A percentile compares a stretch with the other conserved stretches of the same genome.
Evolutionary conservation across 2,113 vertebrate genomes (phyloP).

Genomic region (Cyphomyrus discorhynchus): DNA sequence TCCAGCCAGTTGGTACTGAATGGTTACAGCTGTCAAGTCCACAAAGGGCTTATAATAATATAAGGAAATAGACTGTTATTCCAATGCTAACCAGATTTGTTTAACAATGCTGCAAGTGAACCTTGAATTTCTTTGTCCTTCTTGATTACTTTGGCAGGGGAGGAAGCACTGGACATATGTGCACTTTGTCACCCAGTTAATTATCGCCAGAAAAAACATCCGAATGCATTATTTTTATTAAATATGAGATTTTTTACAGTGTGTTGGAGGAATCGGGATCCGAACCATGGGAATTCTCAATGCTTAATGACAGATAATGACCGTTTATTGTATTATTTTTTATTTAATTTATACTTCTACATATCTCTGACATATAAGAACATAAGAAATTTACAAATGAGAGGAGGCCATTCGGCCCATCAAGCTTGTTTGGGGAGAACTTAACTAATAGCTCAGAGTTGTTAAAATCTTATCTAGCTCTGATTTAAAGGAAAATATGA

Average conservation of each 20-base stretch:
- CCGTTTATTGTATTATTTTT: not conserved
- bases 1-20: conserved; percentile 70
- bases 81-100: conserved; percentile 45
- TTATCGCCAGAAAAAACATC: conserved; percentile 11
- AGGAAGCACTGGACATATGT: conserved; percentile 35
- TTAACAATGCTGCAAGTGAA: conserved; percentile 54
- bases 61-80: conserved; percentile 52
- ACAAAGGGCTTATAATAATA: conserved; percentile 60
- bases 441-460: too few species aligned
- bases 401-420: too few species aligned
- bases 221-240: conserved; percentile 1
- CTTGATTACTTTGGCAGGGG: conserved; percentile 52
- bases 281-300: not conserved
- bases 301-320: not conserved
- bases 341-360: not conserved
- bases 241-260: conserved; percentile 1
- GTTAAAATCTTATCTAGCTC: too few species aligned
- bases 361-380: conserved; percentile 2
- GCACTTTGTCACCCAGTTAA: not conserved
- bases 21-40: conserved; percentile 56
- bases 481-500: too few species aligned
- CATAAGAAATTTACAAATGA: too few species aligned
- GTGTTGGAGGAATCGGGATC: not conserved
- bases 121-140: conserved; percentile 44
- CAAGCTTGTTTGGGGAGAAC: too few species aligned